Conservation (phyloP, 2,113 vertebrate species). For the Brachionichthys hirsutus region DNA sequence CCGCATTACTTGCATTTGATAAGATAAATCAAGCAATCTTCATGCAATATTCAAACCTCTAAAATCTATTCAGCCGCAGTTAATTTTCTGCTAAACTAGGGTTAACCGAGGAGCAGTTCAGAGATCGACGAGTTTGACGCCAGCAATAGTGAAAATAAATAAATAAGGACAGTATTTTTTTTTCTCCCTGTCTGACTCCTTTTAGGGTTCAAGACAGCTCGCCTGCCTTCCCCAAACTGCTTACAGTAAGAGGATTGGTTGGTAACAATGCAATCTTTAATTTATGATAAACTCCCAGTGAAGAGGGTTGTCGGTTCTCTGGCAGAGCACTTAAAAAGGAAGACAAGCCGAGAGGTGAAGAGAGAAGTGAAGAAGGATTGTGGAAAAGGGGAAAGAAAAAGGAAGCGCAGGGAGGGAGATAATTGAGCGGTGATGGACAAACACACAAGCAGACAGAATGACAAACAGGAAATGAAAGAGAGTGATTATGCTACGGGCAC, state of each 20-base stretch:
- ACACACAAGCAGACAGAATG: constrained; percentile 42
- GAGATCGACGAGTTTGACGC: constrained; percentile 55
- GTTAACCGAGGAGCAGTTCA: constrained; percentile 55
- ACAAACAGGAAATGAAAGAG: constrained; percentile 50
- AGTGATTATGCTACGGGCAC: constrained; percentile 52
- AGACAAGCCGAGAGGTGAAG: constrained; percentile 61
- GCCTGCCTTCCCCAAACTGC: constrained; percentile 72
- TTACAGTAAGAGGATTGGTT: constrained; percentile 81
- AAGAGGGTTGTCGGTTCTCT: constrained; percentile 60
- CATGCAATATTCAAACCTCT: constrained; percentile 57
- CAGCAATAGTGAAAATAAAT: background rate
- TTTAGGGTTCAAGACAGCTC: constrained; percentile 67
- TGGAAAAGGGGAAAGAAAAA: constrained; percentile 14
- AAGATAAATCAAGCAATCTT: constrained; percentile 50
- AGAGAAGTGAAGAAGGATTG: constrained; percentile 40
- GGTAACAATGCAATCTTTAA: constrained; percentile 79
- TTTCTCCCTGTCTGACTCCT: constrained; percentile 57
- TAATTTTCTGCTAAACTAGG: constrained; percentile 33
- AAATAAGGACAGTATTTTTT: constrained; percentile 45
- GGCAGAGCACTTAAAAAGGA: constrained; percentile 57
- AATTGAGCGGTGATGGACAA: constrained; percentile 61
- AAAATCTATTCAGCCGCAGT: constrained; percentile 39
- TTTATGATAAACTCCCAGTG: constrained; percentile 77
- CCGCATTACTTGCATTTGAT: constrained; percentile 49
- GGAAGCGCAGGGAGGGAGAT: constrained; percentile 45